These are phyloP conservation scores for Tuta absoluta DNA, from an alignment of 2,888 invertebrate genomes.

Conservation along the genomic window DNA sequence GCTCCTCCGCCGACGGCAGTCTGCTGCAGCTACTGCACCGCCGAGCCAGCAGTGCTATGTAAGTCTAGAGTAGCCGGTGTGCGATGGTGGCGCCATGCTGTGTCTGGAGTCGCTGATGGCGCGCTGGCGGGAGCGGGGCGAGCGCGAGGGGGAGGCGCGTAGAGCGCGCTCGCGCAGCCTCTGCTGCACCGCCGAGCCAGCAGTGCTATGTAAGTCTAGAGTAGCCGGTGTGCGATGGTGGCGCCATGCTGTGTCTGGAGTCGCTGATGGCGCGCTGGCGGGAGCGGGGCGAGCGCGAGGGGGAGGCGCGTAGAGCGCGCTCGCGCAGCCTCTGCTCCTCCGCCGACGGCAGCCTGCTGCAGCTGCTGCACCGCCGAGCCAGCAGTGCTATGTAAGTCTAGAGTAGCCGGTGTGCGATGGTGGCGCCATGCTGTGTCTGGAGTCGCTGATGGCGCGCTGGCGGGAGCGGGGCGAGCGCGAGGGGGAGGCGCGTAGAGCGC, in stretches of 20 bases:
- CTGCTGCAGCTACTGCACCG: constrained; percentile 85
- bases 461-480: constrained; percentile 65
- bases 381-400: constrained; percentile 87
- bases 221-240: constrained; percentile 71
- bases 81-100: too few species aligned
- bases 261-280: constrained; percentile 78
- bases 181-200: constrained; percentile 86
- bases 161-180: constrained; percentile 84
- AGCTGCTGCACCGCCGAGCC: constrained; percentile 85
- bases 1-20: constrained; percentile 84
- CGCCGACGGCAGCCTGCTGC: constrained; percentile 82
- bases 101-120: constrained; percentile 78
- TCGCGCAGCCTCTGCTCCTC: constrained; percentile 88
- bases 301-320: constrained; percentile 78
- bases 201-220: constrained; percentile 85
- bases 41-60: constrained; percentile 88
- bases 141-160: constrained; percentile 64
- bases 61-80: constrained; percentile 54
- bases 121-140: constrained; percentile 70
- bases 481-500: constrained; percentile 70
- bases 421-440: constrained; percentile 56
- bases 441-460: constrained; percentile 78
- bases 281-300: constrained; percentile 62
- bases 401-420: constrained; percentile 69
- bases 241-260: constrained; percentile 75